Evolutionary conservation across 2,113 vertebrate species (phyloP), one percentile per base, ranked within the genome.

Genomic region (Podiceps cristatus): DNA sequence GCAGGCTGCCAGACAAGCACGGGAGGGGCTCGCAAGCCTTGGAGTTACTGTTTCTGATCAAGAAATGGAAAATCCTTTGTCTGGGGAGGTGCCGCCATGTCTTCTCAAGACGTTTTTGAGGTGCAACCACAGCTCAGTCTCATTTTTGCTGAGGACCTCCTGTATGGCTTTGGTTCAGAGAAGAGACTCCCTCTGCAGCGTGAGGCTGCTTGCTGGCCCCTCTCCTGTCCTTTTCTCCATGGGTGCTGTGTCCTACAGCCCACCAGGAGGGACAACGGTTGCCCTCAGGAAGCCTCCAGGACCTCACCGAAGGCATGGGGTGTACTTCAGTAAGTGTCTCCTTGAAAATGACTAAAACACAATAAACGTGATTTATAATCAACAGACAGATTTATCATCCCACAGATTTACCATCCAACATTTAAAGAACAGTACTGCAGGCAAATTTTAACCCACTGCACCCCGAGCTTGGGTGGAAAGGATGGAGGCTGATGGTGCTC

Each of bases 21-120:
- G 7, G n/a, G 20, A 67, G 24, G 24, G 78, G 49, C 49, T 63
- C 69, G 19, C 27, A 44, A 53, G 7, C 59, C 81, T 94, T 60
- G 37, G 66, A 76, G 33, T 92, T 62, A 55, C 66, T 73, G 53
- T 85, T 53, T 73, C 78, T 93, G 72, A 76, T 24, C n/a, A 92
- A 67, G 67, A 66, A 94, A 52, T 58, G 22, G 49, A 68, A 82
- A 66, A 52, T 20, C 10, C 4, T 7, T 53, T 66, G 22, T 66
- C n/a, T 66, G 33, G 31, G n/a, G 31, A 80, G 23, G 40, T 95
- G 62, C 37, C 11, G 33, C 35, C 31, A 9, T 14, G 66, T 79
- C 53, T 82, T 91, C 69, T 95, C 37, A 53, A 71, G 27, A 50
- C 0, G 2, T 62, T 73, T 73, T 55, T 0, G 2, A 76, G 63